These are phyloP conservation scores for Drosophila putrida DNA, from an alignment of 2,888 invertebrate species.

Conservation along the genomic window DNA sequence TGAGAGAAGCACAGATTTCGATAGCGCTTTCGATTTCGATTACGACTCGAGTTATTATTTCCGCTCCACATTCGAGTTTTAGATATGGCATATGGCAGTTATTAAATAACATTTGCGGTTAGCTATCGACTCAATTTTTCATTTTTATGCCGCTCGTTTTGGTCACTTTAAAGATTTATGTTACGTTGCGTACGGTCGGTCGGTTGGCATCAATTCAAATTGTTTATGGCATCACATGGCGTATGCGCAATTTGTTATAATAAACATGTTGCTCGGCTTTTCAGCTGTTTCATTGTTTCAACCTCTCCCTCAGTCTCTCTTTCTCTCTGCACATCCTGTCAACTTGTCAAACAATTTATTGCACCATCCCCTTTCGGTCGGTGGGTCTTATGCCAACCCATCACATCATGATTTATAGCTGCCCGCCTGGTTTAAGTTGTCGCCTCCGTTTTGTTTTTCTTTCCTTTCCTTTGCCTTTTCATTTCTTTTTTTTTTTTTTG, in stretches of 20 bases:
- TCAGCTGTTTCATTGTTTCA: constrained; percentile 21
- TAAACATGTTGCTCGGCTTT: constrained; percentile 74
- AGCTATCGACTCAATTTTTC: not conserved
- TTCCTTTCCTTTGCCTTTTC: constrained; percentile 14
- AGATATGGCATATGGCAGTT: constrained; percentile 45
- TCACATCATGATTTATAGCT: constrained; percentile 73
- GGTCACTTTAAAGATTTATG: constrained; percentile 67
- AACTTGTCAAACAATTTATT: constrained; percentile 79
- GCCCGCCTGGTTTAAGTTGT: constrained; percentile 62
- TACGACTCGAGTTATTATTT: constrained; percentile 12
- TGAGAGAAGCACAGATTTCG: constrained; percentile 18
- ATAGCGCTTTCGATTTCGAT: constrained; percentile 14
- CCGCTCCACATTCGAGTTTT: constrained; percentile 21
- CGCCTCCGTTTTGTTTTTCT: constrained; percentile 41
- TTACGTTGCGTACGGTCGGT: constrained; percentile 11
- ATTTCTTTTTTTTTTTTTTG: constrained; percentile 7
- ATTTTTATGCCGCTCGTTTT: constrained; percentile 35
- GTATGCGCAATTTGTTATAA: constrained; percentile 80
- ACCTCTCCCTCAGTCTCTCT: not conserved
- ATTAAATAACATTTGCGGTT: constrained; percentile 59
- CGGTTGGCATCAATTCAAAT: constrained; percentile 67
- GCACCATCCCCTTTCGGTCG: constrained; percentile 47
- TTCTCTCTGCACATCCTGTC: constrained; percentile 51
- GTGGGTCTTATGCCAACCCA: constrained; percentile 21
- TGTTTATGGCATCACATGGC: constrained; percentile 72